These are phyloP conservation scores for Pelagia noctiluca DNA, from an alignment of 30 jellyfish, hydroid and myxozoan species.

Conservation along the genomic window DNA sequence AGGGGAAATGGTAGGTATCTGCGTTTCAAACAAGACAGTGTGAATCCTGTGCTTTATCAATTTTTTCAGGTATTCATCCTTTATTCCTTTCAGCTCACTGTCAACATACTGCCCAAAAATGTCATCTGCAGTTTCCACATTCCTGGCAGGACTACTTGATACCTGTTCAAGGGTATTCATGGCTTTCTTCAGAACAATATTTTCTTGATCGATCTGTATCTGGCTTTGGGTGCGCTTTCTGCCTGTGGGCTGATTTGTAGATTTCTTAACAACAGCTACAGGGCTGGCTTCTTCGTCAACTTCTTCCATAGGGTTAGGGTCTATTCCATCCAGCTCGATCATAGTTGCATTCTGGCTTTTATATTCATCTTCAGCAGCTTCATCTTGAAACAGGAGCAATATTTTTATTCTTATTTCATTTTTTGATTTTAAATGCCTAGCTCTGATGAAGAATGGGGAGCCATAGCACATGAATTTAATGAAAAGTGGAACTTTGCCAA, in stretches of 20 bases:
- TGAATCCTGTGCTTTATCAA: constrained; percentile 32
- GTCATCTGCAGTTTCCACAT: constrained; percentile 20
- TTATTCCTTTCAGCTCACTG: background rate
- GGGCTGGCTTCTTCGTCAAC: too few species aligned
- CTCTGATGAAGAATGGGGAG: constrained; percentile 61
- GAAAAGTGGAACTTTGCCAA: constrained; percentile 56
- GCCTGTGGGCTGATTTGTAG: too few species aligned
- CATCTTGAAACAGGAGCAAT: background rate
- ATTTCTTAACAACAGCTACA: too few species aligned
- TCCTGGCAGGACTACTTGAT: background rate
- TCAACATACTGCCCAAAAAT: constrained; percentile 39
- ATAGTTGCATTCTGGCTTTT: too few species aligned
- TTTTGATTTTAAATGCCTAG: constrained; percentile 26
- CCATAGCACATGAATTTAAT: constrained; percentile 19
- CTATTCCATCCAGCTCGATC: too few species aligned
- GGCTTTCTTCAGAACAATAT: background rate
- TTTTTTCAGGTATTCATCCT: constrained; percentile 1
- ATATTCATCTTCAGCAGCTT: too few species aligned
- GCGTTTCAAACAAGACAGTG: constrained; percentile 24
- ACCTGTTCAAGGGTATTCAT: constrained; percentile 15
- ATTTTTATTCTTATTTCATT: background rate
- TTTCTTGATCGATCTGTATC: constrained; percentile 20
- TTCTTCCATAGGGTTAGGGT: too few species aligned
- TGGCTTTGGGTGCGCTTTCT: too few species aligned
- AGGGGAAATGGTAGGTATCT: background rate